A percentile compares a stretch with the other conserved stretches of the same genome.
Evolutionary conservation across 2,888 invertebrate genomes (phyloP).

Genomic region (Heliconius erato): DNA sequence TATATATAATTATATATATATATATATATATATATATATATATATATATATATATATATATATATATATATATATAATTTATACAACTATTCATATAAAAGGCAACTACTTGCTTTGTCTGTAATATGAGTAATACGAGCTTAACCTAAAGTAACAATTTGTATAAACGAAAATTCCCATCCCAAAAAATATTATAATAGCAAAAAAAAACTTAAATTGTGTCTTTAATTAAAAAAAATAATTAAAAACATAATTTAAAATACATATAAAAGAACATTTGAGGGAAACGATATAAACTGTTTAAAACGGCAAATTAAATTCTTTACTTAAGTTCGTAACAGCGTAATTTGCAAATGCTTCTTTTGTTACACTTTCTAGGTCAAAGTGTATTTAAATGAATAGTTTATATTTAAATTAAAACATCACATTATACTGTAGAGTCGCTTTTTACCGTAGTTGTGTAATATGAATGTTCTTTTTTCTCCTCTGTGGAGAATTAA

Average conservation of each 20-base stretch:
- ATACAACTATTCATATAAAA: not conserved
- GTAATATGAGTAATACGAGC: not conserved
- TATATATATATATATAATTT: too few species aligned
- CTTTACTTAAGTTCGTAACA: constrained; percentile 36
- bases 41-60: too few species aligned
- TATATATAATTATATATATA: too few species aligned
- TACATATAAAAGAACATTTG: constrained; percentile 24
- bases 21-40: too few species aligned
- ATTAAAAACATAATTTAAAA: constrained; percentile 13
- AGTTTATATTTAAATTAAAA: constrained; percentile 37
- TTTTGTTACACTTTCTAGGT: constrained; percentile 43
- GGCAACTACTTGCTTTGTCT: not conserved
- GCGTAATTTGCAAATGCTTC: constrained; percentile 41
- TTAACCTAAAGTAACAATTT: not conserved
- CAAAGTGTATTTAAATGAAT: constrained; percentile 37
- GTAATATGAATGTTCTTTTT: not conserved
- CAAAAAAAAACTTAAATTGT: not conserved
- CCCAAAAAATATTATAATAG: not conserved
- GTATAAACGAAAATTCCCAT: not conserved
- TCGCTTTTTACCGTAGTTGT: not conserved
- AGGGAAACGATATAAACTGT: constrained; percentile 29
- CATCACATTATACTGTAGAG: constrained; percentile 3
- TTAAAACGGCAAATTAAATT: constrained; percentile 37
- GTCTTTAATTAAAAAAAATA: not conserved
- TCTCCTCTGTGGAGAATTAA: not conserved